Evolutionary conservation across 2,888 invertebrate genomes (phyloP).

Genomic region (Elgonia sp.): DNA sequence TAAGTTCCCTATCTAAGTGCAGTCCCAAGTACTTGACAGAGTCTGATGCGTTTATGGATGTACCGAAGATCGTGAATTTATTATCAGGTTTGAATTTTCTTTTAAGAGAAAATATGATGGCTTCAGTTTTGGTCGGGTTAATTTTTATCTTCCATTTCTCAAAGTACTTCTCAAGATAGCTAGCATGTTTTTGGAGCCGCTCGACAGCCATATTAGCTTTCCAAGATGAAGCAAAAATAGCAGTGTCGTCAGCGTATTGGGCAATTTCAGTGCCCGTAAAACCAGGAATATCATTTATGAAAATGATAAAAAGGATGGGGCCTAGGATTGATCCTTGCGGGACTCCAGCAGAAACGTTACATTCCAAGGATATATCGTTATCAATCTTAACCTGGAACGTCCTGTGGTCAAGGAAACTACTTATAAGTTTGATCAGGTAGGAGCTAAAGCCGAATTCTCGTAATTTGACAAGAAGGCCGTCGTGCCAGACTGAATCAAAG

Average conservation of each 20-base stretch:
- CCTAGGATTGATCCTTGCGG: background rate
- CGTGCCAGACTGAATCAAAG: background rate
- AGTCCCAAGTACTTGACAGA: background rate
- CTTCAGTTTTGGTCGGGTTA: too few species aligned
- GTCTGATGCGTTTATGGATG: too few species aligned
- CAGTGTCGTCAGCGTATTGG: background rate
- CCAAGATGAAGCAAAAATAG: constrained; percentile 81
- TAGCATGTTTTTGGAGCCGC: too few species aligned
- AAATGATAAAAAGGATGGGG: background rate
- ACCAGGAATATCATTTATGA: background rate
- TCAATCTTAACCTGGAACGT: background rate
- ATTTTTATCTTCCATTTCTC: background rate
- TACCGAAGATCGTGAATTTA: too few species aligned
- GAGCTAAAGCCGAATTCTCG: background rate
- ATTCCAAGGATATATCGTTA: background rate
- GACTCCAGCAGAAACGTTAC: background rate
- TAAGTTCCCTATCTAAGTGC: background rate
- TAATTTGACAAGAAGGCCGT: background rate
- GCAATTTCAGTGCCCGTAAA: background rate
- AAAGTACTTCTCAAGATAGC: background rate
- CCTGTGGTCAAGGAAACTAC: background rate
- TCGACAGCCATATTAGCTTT: background rate
- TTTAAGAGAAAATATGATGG: too few species aligned
- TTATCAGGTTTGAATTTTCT: too few species aligned
- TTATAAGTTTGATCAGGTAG: background rate